These are phyloP conservation scores for Thrips palmi DNA, from an alignment of 1,140 invertebrate genomes.

Conservation along the genomic window DNA sequence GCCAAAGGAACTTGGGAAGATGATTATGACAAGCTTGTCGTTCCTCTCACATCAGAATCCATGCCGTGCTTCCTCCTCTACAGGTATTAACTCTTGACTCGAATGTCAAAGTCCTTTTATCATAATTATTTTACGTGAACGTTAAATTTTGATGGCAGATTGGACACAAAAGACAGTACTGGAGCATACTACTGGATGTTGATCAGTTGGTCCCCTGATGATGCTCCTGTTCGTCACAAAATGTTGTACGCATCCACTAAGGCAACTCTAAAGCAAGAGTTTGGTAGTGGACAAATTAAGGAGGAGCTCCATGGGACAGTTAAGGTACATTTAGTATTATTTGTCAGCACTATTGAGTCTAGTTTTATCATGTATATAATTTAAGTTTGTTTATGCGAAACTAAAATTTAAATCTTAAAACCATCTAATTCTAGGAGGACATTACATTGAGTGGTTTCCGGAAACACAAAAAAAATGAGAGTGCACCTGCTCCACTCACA, in stretches of 20 bases:
- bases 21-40: constrained; percentile 68
- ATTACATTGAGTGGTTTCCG: constrained; percentile 63
- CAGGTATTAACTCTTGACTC: constrained; percentile 26
- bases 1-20: constrained; percentile 64
- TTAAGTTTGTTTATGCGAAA: constrained; percentile 14
- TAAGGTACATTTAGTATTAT: constrained; percentile 29
- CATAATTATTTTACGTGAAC: constrained; percentile 17
- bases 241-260: constrained; percentile 99
- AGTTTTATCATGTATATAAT: constrained; percentile 19
- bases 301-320: constrained; percentile 79
- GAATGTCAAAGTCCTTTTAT: background rate
- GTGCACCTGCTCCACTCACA: constrained; percentile 75
- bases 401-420: constrained; percentile 12
- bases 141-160: constrained; percentile 26
- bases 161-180: constrained; percentile 58
- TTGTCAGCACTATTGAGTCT: background rate
- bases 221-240: constrained; percentile 76
- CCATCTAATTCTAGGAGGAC: constrained; percentile 40
- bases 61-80: constrained; percentile 89
- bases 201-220: constrained; percentile 88
- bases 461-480: constrained; percentile 52
- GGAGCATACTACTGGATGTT: constrained; percentile 87
- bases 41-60: constrained; percentile 58
- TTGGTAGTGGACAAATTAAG: constrained; percentile 76
- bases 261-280: constrained; percentile 92